Conservation (phyloP, 1,140 invertebrate genomes). For the Holcopasites calliopsidis region DNA sequence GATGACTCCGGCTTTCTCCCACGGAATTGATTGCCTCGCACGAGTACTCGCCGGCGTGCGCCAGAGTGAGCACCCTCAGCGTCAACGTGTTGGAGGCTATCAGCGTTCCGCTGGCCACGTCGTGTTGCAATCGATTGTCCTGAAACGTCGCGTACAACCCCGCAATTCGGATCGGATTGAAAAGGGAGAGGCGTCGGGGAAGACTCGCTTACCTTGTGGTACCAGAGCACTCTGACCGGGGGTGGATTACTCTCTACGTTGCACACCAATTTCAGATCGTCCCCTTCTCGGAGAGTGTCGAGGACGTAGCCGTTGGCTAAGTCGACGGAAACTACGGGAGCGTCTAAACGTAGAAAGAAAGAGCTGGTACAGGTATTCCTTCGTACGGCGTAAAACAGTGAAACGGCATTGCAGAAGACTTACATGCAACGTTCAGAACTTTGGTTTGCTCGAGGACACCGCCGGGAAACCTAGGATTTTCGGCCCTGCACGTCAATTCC, state of each 20-base stretch:
- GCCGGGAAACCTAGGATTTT: constrained; percentile 92
- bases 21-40: constrained; percentile 86
- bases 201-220: constrained; percentile 81
- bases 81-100: constrained; percentile 74
- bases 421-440: constrained; percentile 90
- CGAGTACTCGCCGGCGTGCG: constrained; percentile 83
- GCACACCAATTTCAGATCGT: constrained; percentile 81
- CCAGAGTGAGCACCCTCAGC: constrained; percentile 76
- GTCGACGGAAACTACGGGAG: constrained; percentile 71
- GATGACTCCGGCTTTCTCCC: constrained; percentile 84
- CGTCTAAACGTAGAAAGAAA: constrained; percentile 61
- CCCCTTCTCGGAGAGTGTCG: constrained; percentile 80
- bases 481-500: constrained; percentile 90
- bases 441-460: constrained; percentile 88
- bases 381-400: background rate
- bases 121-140: constrained; percentile 59
- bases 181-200: background rate
- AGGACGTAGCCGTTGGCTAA: constrained; percentile 73
- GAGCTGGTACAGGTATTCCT: too few species aligned
- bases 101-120: constrained; percentile 61
- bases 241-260: constrained; percentile 81
- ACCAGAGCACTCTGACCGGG: constrained; percentile 80
- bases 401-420: constrained; percentile 79
- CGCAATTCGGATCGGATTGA: background rate
- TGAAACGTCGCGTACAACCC: constrained; percentile 22